These are phyloP conservation scores for Rotaria macrura DNA, from an alignment of 2,888 invertebrate genomes.

Conservation along the genomic window DNA sequence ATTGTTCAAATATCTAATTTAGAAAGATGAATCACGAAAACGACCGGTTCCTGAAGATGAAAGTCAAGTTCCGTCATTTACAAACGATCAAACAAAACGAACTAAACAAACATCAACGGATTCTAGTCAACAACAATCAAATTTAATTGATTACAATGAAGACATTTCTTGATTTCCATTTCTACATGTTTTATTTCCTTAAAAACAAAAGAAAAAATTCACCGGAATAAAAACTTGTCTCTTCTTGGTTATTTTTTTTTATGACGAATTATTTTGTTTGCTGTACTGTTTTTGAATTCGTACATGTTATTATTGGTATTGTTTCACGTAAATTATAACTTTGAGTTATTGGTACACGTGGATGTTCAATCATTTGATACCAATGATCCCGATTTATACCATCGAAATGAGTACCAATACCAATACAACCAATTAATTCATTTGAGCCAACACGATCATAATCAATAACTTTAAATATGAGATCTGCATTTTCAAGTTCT, in stretches of 20 bases:
- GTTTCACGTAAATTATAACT: constrained; percentile 70
- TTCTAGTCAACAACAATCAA: background rate
- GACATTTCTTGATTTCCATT: background rate
- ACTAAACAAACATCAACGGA: background rate
- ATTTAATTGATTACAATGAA: background rate
- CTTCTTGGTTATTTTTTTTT: background rate
- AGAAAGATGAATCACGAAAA: background rate
- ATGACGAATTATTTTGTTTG: background rate
- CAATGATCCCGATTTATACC: constrained; percentile 72
- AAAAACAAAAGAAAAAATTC: background rate
- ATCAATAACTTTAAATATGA: constrained; percentile 74
- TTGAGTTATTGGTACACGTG: constrained; percentile 70
- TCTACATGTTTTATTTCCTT: background rate
- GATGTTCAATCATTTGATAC: constrained; percentile 72
- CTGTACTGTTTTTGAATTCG: background rate
- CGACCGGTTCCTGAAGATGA: background rate
- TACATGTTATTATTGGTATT: constrained; percentile 35
- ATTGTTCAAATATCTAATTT: background rate
- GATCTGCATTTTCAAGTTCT: constrained; percentile 65
- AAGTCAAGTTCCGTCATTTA: background rate
- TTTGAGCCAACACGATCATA: constrained; percentile 80
- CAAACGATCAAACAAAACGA: background rate
- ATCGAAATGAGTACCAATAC: constrained; percentile 65
- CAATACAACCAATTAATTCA: constrained; percentile 70
- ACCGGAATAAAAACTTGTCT: background rate